Conservation (phyloP, 1,140 invertebrate species). For the Anastrepha ludens region DNA sequence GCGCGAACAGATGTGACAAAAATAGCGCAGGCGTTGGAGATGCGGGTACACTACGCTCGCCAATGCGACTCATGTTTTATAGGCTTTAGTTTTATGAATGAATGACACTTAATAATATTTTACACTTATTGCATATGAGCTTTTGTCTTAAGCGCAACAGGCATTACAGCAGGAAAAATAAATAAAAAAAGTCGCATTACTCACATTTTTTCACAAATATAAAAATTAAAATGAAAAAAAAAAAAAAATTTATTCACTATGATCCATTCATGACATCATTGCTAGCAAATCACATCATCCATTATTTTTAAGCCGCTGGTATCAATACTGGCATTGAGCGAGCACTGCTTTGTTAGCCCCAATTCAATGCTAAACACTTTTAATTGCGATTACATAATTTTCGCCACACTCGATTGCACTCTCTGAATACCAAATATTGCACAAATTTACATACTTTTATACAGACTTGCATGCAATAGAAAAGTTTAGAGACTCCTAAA, state of each 20-base stretch:
- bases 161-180: too few relatives aligned
- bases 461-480: neutral
- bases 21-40: neutral
- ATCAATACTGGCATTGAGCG: neutral
- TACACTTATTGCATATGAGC: neutral
- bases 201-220: neutral
- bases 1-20: neutral
- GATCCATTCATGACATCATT: neutral
- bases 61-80: neutral
- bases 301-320: neutral
- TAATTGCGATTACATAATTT: slow-evolving; percentile 26
- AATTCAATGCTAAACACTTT: slow-evolving; percentile 21
- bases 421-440: neutral
- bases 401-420: slow-evolving; percentile 24
- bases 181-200: too few relatives aligned
- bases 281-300: neutral
- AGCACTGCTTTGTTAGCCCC: neutral
- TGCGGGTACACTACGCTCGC: too few relatives aligned
- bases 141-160: too few relatives aligned
- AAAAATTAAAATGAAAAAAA: neutral
- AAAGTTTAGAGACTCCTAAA: neutral
- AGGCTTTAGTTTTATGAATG: neutral
- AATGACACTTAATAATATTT: neutral
- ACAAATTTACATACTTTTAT: neutral
- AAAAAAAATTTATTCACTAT: neutral